Conservation (phyloP, 2,797 vertebrate genomes). For the Kryptopterus vitreolus region DNA sequence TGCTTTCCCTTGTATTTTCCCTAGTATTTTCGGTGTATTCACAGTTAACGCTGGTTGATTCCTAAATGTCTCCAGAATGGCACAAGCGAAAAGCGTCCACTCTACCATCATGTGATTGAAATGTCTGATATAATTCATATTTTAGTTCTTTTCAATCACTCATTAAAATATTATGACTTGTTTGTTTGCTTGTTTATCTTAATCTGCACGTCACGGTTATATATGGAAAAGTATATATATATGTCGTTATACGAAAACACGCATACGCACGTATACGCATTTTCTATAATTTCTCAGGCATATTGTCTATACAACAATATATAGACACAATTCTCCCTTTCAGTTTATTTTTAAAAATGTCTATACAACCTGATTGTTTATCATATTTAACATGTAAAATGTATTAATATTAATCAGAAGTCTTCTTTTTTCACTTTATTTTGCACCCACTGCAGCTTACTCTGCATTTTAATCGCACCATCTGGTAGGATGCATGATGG, state of each 20-base stretch:
- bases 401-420: background rate
- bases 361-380: too few species aligned
- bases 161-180: too few species aligned
- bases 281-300: background rate
- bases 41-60: background rate
- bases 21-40: background rate
- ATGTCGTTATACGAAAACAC: background rate
- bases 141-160: too few species aligned
- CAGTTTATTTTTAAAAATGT: background rate
- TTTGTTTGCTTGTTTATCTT: background rate
- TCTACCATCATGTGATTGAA: background rate
- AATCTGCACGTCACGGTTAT: background rate
- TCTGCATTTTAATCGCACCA: background rate
- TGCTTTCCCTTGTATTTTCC: background rate
- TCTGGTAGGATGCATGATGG: background rate
- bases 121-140: background rate
- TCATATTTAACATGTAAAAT: background rate
- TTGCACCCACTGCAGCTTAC: background rate
- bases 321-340: background rate
- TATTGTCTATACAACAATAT: background rate
- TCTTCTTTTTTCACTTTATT: background rate
- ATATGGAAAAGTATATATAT: background rate
- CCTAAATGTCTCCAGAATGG: background rate
- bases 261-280: too few species aligned
- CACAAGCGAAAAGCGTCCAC: background rate